Evolutionary conservation across 2,113 vertebrate species (phyloP).

Genomic region (Zosterops hypoxanthus): DNA sequence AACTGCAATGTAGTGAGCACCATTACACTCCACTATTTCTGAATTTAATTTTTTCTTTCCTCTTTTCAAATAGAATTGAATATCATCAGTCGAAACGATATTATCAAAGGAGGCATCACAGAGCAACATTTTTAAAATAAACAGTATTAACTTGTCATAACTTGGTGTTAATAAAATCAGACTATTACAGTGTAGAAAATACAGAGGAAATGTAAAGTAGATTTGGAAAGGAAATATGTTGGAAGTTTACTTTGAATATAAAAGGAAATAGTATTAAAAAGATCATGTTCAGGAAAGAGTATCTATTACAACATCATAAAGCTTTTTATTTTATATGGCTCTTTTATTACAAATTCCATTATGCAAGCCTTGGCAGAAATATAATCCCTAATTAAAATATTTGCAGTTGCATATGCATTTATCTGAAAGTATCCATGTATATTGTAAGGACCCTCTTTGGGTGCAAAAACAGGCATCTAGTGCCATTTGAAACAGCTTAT

Average conservation of each 20-base stretch:
- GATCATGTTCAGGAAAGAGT: neutral
- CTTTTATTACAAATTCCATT: neutral
- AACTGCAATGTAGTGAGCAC: neutral
- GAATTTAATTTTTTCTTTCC: neutral
- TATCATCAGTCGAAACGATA: neutral
- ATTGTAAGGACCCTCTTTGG: neutral
- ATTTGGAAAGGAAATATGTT: neutral
- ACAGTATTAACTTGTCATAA: neutral
- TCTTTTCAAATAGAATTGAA: neutral
- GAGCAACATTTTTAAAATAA: neutral
- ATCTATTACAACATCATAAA: neutral
- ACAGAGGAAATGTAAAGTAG: neutral
- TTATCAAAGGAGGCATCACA: neutral
- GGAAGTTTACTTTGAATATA: neutral
- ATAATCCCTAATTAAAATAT: neutral
- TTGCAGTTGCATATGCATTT: neutral
- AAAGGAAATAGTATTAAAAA: neutral
- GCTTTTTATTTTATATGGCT: neutral
- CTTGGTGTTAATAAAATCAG: neutral
- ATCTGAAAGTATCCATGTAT: neutral
- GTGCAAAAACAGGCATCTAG: neutral
- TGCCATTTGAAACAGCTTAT: neutral
- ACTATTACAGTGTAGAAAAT: neutral
- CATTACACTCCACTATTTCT: neutral
- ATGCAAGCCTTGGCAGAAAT: neutral